Evolutionary conservation across 2,888 invertebrate genomes (phyloP), one percentile per base, ranked within the genome.

Genomic region (Aquatica leii): DNA sequence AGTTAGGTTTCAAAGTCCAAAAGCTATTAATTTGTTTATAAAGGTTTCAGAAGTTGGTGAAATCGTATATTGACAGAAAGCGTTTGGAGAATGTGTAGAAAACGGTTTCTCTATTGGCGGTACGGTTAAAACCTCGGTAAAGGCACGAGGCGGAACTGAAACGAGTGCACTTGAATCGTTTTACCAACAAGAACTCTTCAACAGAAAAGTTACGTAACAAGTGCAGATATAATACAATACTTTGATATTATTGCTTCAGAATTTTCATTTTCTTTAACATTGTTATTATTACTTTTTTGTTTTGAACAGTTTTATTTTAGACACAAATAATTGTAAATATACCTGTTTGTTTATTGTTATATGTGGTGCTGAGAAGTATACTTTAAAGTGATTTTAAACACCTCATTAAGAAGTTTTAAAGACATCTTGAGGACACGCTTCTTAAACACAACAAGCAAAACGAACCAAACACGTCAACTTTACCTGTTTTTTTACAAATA

Each of bases 181-280:
- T 66, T 66, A 56, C 52, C 62, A 65, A 69, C 62, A 55, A 69
- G 69, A 51, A 56, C 61, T 58, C 69, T 68, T 59, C 65, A 66
- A 48, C 57, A 54, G 57, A 46, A 59, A 65, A 62, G 68, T 68
- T 69, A 65, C 68, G 69, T 69, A 69, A 68, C 66, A 69, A 69
- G 68, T 66, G 61, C 63, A 65, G 54, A 66, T 62, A 66, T 66
- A 59, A 63, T 60, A 65, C 57, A 61, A 61, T 37, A 41, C 59
- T 54, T 55, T 43, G 46, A 52, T 58, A 43, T 52, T 53, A 60
- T 64, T 63, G 57, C 53, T 18, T 41, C 40, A 37, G 52, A 20
- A 58, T 43, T 52, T 59, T 59, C 41, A 52, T 52, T 59, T 59
- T 35, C 35, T 21, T 24, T 17, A 17, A 43, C 48, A 48, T 34